These are phyloP conservation scores for Bradysia coprophila DNA, from an alignment of 1,140 invertebrate species.

Conservation along the genomic window DNA sequence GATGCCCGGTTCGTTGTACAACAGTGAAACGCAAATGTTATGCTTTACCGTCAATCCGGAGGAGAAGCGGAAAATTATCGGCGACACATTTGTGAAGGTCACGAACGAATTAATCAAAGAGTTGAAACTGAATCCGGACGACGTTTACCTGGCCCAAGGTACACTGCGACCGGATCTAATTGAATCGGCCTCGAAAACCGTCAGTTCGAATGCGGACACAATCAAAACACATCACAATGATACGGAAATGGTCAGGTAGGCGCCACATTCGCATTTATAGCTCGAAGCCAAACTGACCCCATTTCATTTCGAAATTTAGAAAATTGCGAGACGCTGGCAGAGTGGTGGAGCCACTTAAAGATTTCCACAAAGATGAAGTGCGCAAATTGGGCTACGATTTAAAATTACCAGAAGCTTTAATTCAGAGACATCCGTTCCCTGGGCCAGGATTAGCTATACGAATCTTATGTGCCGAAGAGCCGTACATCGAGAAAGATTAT, in stretches of 20 bases:
- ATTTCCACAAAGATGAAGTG: slow-evolving; percentile 99
- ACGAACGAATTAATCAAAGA: slow-evolving; percentile 68
- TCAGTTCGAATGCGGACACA: slow-evolving; percentile 72
- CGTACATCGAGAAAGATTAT: slow-evolving; percentile 90
- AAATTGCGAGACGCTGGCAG: slow-evolving; percentile 65
- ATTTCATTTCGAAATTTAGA: slow-evolving; percentile 7
- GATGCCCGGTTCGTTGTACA: slow-evolving; percentile 28
- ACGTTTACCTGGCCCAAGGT: slow-evolving; percentile 74
- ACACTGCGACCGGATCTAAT: slow-evolving; percentile 95
- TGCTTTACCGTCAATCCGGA: slow-evolving; percentile 80
- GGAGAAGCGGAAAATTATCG: slow-evolving; percentile 96
- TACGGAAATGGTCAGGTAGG: slow-evolving; percentile 78
- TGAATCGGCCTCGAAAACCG: slow-evolving; percentile 83
- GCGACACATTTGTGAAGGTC: slow-evolving; percentile 90
- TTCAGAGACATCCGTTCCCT: slow-evolving; percentile 94
- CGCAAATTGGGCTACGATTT: slow-evolving; percentile 68
- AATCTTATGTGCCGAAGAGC: slow-evolving; percentile 88
- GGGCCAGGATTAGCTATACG: slow-evolving; percentile 89
- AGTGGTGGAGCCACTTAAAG: slow-evolving; percentile 93
- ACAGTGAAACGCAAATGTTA: slow-evolving; percentile 64
- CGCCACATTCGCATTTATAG: neutral
- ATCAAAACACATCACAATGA: slow-evolving; percentile 99
- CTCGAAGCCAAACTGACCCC: no score
- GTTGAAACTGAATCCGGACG: slow-evolving; percentile 63
- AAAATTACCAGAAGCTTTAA: slow-evolving; percentile 67